Evolutionary conservation across 2,888 invertebrate species (phyloP).

Genomic region (Desoria tigrina): DNA sequence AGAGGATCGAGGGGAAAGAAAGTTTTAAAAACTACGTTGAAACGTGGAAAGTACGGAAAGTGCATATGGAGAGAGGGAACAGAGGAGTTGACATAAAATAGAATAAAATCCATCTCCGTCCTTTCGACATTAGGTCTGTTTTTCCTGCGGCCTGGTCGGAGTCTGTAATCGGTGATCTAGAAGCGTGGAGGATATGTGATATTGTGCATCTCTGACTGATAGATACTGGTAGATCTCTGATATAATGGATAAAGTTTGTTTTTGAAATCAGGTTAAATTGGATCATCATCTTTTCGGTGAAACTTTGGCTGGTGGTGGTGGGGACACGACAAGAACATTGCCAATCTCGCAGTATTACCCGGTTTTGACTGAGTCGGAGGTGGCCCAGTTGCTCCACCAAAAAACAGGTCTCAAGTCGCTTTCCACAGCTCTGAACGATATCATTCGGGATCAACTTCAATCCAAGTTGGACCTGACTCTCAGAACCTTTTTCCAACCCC

Average conservation of each 20-base stretch:
- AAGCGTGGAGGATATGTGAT: too few species aligned
- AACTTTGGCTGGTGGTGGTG: neutral
- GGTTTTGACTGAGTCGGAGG: conserved; percentile 30
- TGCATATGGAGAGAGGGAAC: too few species aligned
- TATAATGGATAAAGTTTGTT: neutral
- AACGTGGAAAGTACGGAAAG: conserved; percentile 5
- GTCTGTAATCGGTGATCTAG: too few species aligned
- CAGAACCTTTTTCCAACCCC: conserved; percentile 32
- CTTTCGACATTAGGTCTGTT: too few species aligned
- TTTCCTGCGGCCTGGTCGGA: too few species aligned
- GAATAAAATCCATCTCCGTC: too few species aligned
- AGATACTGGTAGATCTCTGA: too few species aligned
- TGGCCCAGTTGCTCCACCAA: conserved; percentile 20
- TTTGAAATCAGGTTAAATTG: conserved; percentile 37
- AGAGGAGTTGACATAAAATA: too few species aligned
- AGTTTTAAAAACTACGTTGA: neutral
- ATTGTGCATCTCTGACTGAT: too few species aligned
- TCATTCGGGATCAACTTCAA: conserved; percentile 26
- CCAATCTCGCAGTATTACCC: conserved; percentile 35
- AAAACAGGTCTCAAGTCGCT: conserved; percentile 10
- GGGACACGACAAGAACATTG: neutral
- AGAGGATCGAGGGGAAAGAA: too few species aligned
- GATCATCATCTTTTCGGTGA: conserved; percentile 43
- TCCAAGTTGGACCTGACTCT: conserved; percentile 22
- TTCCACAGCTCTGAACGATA: conserved; percentile 15